Percentiles rank a stretch among this genome's conserved stretches.
These are phyloP conservation scores for Sitophilus oryzae DNA, from an alignment of 1,140 invertebrate genomes.

Conservation along the genomic window DNA sequence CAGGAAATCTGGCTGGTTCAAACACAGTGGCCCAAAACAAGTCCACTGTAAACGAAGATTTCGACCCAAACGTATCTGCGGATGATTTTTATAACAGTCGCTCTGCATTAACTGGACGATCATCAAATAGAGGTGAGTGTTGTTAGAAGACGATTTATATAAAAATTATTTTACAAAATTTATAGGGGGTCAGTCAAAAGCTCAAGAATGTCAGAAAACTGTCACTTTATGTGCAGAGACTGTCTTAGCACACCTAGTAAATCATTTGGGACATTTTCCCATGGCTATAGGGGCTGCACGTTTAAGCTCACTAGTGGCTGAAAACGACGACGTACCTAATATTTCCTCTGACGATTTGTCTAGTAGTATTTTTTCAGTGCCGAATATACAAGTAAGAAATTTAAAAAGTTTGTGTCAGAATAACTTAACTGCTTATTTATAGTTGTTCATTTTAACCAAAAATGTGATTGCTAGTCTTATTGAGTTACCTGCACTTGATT, in stretches of 20 bases:
- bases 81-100: conserved; percentile 54
- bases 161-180: conserved; percentile 7
- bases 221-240: conserved; percentile 64
- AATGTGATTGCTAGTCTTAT: conserved; percentile 83
- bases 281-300: conserved; percentile 79
- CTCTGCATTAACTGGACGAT: conserved; percentile 12
- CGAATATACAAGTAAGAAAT: conserved; percentile 65
- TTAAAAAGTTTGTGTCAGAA: neutral
- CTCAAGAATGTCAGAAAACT: conserved; percentile 47
- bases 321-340: conserved; percentile 85
- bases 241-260: conserved; percentile 74
- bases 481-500: conserved; percentile 82
- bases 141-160: too few species aligned
- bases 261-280: conserved; percentile 84
- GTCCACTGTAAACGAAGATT: conserved; percentile 52
- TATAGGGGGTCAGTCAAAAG: conserved; percentile 38
- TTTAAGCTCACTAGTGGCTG: conserved; percentile 80
- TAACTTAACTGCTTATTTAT: conserved; percentile 43
- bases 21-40: conserved; percentile 33
- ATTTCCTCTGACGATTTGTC: conserved; percentile 66
- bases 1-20: conserved; percentile 42
- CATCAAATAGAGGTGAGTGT: conserved; percentile 9
- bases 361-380: conserved; percentile 74
- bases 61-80: conserved; percentile 62
- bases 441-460: conserved; percentile 82